These are phyloP conservation scores for Hylaeus volcanicus DNA, from an alignment of 1,140 invertebrate genomes.

Conservation along the genomic window DNA sequence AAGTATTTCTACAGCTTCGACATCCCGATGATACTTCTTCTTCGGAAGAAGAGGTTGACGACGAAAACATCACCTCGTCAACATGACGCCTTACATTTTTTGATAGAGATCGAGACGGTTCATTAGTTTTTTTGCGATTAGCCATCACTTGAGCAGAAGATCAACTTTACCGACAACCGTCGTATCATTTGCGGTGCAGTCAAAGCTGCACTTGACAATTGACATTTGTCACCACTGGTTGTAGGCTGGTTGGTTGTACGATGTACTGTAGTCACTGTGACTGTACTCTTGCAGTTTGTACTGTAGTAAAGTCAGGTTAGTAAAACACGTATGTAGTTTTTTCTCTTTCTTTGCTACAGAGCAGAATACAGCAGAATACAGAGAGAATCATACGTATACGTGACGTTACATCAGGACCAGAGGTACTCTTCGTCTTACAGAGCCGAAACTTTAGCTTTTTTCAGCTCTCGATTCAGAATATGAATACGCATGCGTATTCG, in stretches of 20 bases:
- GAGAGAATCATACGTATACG: too few species aligned
- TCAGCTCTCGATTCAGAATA: too few species aligned
- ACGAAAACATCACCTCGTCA: neutral
- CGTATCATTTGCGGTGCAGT: conserved; percentile 48
- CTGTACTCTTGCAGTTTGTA: too few species aligned
- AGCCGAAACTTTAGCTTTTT: too few species aligned
- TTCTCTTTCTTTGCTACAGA: neutral
- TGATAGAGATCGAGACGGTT: conserved; percentile 32
- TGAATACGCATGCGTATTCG: too few species aligned
- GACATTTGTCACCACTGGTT: conserved; percentile 55
- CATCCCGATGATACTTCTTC: conserved; percentile 27
- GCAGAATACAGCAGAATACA: too few species aligned
- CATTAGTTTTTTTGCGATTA: conserved; percentile 40
- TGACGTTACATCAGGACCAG: too few species aligned
- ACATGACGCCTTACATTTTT: conserved; percentile 16
- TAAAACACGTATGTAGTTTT: neutral
- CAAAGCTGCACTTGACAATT: conserved; percentile 50
- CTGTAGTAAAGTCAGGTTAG: conserved; percentile 39
- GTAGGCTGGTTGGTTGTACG: too few species aligned
- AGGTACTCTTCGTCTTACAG: too few species aligned
- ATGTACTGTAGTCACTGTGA: too few species aligned
- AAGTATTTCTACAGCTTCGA: conserved; percentile 14
- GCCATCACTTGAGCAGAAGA: conserved; percentile 56
- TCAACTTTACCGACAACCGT: conserved; percentile 45
- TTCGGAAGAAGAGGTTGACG: conserved; percentile 48